Percentiles rank a stretch among this genome's conserved stretches.
Evolutionary conservation across 2,113 vertebrate species (phyloP).

Genomic region (Pogona vitticeps): DNA sequence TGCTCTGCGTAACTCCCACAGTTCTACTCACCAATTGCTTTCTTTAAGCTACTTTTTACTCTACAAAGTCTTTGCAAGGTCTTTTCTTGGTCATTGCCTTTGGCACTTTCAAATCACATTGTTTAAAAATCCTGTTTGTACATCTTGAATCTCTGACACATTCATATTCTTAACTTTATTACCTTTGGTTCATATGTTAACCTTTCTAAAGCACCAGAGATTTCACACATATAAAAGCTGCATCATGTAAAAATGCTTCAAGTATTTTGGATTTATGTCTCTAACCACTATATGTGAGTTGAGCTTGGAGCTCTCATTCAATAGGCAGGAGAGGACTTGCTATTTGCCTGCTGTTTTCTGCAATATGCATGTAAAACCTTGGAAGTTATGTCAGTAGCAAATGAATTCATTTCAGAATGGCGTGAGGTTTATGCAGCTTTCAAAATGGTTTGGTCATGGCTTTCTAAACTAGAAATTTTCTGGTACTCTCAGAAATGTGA

Average conservation of each 20-base stretch:
- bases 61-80: neutral
- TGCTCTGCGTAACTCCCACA: neutral
- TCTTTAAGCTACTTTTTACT: neutral
- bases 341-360: neutral
- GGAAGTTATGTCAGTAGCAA: neutral
- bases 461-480: constrained; percentile 7
- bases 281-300: neutral
- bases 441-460: neutral
- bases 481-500: neutral
- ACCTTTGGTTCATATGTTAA: neutral
- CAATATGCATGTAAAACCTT: neutral
- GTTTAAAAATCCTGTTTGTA: neutral
- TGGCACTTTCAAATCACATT: neutral
- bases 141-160: neutral
- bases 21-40: neutral
- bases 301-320: neutral
- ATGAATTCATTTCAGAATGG: neutral
- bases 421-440: neutral
- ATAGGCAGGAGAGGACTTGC: neutral
- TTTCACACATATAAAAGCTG: neutral
- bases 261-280: neutral
- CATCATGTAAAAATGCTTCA: neutral
- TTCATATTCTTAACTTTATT: neutral
- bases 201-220: neutral
- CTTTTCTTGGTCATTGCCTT: neutral